A percentile compares a stretch with the other conserved stretches of the same genome.
These are phyloP conservation scores for Xenopus petersii DNA, from an alignment of 2,797 vertebrate genomes.

Conservation along the genomic window DNA sequence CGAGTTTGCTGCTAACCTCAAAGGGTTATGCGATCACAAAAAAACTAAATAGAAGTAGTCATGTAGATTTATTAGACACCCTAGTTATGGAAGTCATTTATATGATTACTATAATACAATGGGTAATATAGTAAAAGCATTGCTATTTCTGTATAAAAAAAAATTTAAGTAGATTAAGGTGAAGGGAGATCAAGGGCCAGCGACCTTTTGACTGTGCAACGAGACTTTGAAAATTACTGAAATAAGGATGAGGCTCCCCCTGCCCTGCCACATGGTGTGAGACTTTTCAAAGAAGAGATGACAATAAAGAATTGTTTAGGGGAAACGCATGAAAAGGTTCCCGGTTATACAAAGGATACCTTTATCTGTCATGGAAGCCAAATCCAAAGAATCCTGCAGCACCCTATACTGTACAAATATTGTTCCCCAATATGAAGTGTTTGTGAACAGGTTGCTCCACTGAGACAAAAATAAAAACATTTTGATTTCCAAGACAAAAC, in stretches of 20 bases:
- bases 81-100: slow-evolving; percentile 35
- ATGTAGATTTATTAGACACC: slow-evolving; percentile 38
- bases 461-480: too few species aligned
- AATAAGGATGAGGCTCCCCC: background rate
- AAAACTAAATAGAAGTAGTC: slow-evolving; percentile 27
- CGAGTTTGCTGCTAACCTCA: slow-evolving; percentile 8
- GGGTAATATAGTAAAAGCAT: slow-evolving; percentile 47
- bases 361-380: too few species aligned
- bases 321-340: background rate
- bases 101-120: slow-evolving; percentile 43
- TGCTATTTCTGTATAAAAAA: slow-evolving; percentile 45
- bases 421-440: too few species aligned
- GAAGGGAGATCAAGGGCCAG: slow-evolving; percentile 43
- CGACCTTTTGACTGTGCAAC: slow-evolving; percentile 33
- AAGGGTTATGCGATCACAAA: slow-evolving; percentile 22
- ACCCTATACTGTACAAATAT: too few species aligned
- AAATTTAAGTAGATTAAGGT: slow-evolving; percentile 46
- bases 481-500: too few species aligned
- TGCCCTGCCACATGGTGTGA: background rate
- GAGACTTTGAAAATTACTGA: slow-evolving; percentile 33
- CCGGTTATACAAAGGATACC: too few species aligned
- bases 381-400: too few species aligned
- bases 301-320: background rate
- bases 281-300: background rate
- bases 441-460: too few species aligned